phyloP scores from a whole-genome alignment of 2,113 vertebrate species.

The Falcunculus frontatus region DNA sequence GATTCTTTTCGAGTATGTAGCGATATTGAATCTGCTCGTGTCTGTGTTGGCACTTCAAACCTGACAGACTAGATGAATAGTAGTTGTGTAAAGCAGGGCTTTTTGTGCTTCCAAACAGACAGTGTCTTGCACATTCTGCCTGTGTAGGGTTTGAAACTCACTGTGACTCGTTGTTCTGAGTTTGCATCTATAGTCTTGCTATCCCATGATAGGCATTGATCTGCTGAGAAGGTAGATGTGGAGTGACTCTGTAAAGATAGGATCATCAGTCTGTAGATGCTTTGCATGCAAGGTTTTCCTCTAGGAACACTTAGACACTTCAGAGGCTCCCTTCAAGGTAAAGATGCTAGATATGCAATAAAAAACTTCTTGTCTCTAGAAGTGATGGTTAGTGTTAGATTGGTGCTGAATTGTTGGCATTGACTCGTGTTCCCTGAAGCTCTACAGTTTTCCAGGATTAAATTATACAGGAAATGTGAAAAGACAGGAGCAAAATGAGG shows the following conservation, averaged over 20 bases:
- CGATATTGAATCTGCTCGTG: neutral
- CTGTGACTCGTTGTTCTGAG: neutral
- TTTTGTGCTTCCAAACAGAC: neutral
- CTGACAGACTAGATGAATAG: neutral
- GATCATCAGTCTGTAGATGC: neutral
- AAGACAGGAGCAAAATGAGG: neutral
- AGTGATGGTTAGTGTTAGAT: neutral
- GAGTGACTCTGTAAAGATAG: neutral
- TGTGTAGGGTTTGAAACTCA: neutral
- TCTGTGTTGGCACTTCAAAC: neutral
- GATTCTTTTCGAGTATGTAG: neutral
- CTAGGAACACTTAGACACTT: neutral
- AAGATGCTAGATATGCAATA: neutral
- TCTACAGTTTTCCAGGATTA: neutral
- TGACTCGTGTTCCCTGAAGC: neutral
- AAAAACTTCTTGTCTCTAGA: neutral
- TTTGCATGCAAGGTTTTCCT: neutral
- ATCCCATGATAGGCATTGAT: accelerated
- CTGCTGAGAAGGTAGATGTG: neutral
- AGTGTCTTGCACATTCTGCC: neutral
- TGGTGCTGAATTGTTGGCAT: neutral
- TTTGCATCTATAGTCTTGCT: accelerated
- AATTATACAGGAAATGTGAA: neutral
- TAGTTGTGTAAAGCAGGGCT: neutral
- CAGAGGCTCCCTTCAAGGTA: neutral